Conservation (phyloP, 2,888 invertebrate species). For the Acrobasis consociella region DNA sequence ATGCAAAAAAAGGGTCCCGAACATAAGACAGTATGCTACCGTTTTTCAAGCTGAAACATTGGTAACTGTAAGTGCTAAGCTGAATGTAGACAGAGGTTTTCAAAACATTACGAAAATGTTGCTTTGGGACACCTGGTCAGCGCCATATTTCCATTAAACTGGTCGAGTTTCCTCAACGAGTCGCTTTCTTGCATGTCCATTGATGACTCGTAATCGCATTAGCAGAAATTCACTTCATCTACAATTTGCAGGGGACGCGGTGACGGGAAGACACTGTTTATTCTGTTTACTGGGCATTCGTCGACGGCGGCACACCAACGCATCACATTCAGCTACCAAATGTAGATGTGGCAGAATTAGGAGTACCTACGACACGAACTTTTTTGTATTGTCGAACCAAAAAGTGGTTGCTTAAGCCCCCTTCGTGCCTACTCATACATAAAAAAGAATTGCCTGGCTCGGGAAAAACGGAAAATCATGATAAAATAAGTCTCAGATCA, state of each 20-base stretch:
- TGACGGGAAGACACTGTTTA: constrained; percentile 64
- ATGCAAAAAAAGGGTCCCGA: no score
- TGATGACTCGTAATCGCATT: constrained; percentile 37
- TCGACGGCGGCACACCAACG: constrained; percentile 43
- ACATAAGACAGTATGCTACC: no score
- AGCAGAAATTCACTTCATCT: constrained; percentile 35
- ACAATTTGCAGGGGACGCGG: constrained; percentile 48
- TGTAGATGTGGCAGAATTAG: constrained; percentile 19
- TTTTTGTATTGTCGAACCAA: neutral
- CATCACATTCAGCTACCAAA: constrained; percentile 32
- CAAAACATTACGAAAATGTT: no score
- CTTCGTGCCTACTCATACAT: neutral
- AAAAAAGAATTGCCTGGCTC: no score
- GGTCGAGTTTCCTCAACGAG: neutral
- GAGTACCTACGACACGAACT: neutral
- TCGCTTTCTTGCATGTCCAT: constrained; percentile 24
- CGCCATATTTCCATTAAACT: no score
- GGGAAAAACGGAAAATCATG: no score
- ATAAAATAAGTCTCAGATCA: no score
- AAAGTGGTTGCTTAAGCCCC: neutral
- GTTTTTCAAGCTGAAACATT: no score
- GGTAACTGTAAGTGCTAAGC: no score
- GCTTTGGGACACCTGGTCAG: no score
- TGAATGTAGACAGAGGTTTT: no score
- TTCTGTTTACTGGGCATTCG: constrained; percentile 58